Base-by-base conservation (phyloP, 2,113 vertebrate species). In the Hystrix brachyura region DNA sequence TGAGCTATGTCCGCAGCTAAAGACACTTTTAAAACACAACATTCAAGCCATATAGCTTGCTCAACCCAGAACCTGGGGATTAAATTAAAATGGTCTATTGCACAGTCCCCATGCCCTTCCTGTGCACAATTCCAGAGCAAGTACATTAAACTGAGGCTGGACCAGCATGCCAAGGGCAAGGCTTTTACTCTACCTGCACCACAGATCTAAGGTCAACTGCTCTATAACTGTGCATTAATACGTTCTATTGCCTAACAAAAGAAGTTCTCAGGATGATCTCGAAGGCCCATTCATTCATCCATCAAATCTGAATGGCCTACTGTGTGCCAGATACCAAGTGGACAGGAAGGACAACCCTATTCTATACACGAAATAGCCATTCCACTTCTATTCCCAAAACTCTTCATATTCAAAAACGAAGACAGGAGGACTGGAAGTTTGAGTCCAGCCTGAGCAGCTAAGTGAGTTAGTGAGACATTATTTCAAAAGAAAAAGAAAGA, bases 61-160 rank as follows among this genome's bases (percentile, higher is more conserved):
- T 92, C 21, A 96, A 92, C 48, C 25, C 34, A 90, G 85, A 84
- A 93, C 29, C 60, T 86, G 55, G 29, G 8, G 43, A 2, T 43
- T 43, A 93, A 91, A 10, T 87, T 94, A 87, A 95, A 97, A 84
- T 13, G 46, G 85, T n/a, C 51, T 78, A n/a, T 21, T 91, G 43
- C 21, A 21, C 84, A 90, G 46, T 69, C 55, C 81, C 32, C 53
- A 83, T 15, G 60, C 21, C 3, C 90, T 62, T 90, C 60, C 80
- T 67, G 57, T 94, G 86, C 80, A 81, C 92, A 90, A 86, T 65
- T 90, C 4, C n/a, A 64, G 9, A 34, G 48, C 7, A 5, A 64
- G 27, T 59, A 69, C 32, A 82, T 64, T 65, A 62, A 94, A 84
- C 12, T 19, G 19, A 96, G 55, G 7, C 2, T 29, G 38, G 46